A percentile compares a stretch with the other conserved stretches of the same genome.
These are phyloP conservation scores for Folsomia candida DNA, from an alignment of 2,888 invertebrate species.

Conservation along the genomic window DNA sequence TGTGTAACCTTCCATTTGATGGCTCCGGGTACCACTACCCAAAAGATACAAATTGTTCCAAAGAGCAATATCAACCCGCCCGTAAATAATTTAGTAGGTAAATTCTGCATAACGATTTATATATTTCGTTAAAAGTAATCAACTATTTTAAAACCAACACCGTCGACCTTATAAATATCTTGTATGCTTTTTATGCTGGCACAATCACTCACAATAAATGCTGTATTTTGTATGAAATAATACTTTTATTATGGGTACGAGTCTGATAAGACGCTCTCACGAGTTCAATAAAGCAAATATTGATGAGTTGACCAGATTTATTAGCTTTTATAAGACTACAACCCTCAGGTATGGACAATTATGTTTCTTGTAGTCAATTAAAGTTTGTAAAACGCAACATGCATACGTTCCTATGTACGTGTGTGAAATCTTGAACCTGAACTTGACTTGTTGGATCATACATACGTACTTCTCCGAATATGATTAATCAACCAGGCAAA, in stretches of 20 bases:
- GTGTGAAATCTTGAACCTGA: neutral
- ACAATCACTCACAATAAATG: too few species aligned
- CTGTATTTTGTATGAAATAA: too few species aligned
- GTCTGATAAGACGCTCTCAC: too few species aligned
- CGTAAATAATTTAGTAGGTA: slow-evolving; percentile 32
- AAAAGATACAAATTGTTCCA: slow-evolving; percentile 26
- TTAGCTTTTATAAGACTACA: neutral
- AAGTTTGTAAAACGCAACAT: neutral
- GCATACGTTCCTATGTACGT: neutral
- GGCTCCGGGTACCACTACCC: slow-evolving; percentile 28
- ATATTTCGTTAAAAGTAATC: neutral
- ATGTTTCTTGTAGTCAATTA: neutral
- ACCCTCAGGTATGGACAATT: neutral
- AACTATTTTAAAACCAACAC: too few species aligned
- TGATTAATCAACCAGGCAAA: neutral
- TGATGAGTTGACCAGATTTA: neutral
- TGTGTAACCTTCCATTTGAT: slow-evolving; percentile 31
- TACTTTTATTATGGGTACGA: too few species aligned
- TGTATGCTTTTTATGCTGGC: too few species aligned
- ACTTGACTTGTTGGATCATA: neutral
- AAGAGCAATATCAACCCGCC: slow-evolving; percentile 28
- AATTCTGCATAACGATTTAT: slow-evolving; percentile 21
- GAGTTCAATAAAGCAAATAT: neutral
- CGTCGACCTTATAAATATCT: too few species aligned
- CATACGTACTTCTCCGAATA: neutral